Evolutionary conservation across 2,888 invertebrate genomes (phyloP).

Genomic region (Teinopalpus imperialis): DNA sequence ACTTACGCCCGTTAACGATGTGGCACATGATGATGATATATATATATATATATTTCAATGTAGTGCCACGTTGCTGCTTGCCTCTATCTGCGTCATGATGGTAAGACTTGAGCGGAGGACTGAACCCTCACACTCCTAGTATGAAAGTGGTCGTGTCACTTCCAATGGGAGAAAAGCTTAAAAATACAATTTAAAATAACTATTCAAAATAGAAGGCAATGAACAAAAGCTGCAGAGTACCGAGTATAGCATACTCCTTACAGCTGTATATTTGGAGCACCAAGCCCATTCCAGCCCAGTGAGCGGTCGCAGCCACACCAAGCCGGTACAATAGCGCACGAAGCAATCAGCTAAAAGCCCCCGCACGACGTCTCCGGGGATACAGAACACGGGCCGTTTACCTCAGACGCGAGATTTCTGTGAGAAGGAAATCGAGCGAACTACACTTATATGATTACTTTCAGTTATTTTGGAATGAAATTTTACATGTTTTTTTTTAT

Average conservation of each 20-base stretch:
- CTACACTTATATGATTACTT: conserved; percentile 12
- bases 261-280: conserved; percentile 3
- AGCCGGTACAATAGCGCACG: conserved; percentile 12
- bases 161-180: no score
- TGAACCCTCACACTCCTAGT: no score
- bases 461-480: not conserved
- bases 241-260: not conserved
- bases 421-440: conserved; percentile 11
- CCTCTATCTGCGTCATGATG: no score
- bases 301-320: conserved; percentile 3
- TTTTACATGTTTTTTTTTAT: no score
- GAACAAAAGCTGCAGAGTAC: conserved; percentile 12
- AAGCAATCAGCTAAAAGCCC: conserved; percentile 25
- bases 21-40: no score
- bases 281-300: conserved; percentile 5
- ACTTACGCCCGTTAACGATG: no score
- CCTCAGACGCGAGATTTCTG: conserved; percentile 3
- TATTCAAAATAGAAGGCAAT: not conserved
- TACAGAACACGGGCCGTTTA: conserved; percentile 1
- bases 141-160: no score
- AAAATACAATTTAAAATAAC: conserved; percentile 4
- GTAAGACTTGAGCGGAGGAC: no score
- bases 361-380: conserved; percentile 10
- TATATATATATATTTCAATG: no score
- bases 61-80: no score